Evolutionary conservation across 2,888 invertebrate genomes (phyloP), one percentile per base, ranked within the genome.

Genomic region (Pelosia muscerda): DNA sequence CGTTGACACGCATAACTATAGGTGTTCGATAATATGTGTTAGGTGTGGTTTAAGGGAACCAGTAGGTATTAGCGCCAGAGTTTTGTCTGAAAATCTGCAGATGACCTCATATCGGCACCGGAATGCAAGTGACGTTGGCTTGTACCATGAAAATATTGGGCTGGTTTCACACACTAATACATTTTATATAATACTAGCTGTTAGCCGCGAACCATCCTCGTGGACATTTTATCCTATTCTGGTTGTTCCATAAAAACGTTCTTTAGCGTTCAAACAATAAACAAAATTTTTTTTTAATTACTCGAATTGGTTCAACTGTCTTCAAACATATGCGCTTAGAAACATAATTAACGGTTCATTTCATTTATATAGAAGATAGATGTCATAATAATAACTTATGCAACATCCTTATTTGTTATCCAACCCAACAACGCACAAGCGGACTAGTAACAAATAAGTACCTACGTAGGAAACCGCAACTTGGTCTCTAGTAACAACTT

Each of bases 391-490:
- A 57, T 19, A 62, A 38, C 25, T 26, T 34, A 28, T 63, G 58
- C 22, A 63, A 67, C 25, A 34, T 57, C 28, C 57, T 57, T 65
- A 49, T 58, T 53, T 53, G n/a, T 49, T 23, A 31, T 34, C n/a
- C 49, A 49, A 49, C 49, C 49, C n/a, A 15, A 38, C 5, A 38
- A 65, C 28, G 6, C 23, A 68, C 62, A 67, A 69, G 72, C 19
- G 4, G 19, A 9, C 8, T 13, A 42, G 68, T 69, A 75, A 71
- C 60, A 55, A 64, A 77, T 22, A n/a, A n/a, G n/a, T n/a, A n/a
- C n/a, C n/a, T n/a, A 74, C 68, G 72, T 65, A 70, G 71, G 66
- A 56, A 66, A 79, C 76, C 77, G 59, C 77, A 76, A 69, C 28
- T 57, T 65, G 55, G 61, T 69, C 62, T 66, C 56, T 54, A 63